Evolutionary conservation across 2,888 invertebrate species (phyloP).

Genomic region (Tholera decimalis): DNA sequence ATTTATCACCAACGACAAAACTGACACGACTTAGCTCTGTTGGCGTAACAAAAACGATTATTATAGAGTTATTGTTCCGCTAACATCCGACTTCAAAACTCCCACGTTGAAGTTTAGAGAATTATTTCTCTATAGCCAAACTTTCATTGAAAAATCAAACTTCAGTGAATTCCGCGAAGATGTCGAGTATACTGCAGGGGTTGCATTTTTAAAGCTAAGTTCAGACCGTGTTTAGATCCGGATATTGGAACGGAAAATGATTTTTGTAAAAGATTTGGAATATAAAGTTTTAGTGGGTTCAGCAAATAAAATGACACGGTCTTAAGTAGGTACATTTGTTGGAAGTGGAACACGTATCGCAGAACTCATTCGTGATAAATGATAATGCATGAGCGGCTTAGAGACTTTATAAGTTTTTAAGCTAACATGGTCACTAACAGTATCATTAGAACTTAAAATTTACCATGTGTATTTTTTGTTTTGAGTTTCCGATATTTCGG

Average conservation of each 20-base stretch:
- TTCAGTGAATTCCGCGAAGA: slow-evolving; percentile 41
- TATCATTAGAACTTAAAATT: too few relatives aligned
- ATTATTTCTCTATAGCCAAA: slow-evolving; percentile 68
- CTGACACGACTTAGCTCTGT: slow-evolving; percentile 41
- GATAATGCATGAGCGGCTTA: too few relatives aligned
- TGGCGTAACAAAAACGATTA: slow-evolving; percentile 59
- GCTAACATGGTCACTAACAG: too few relatives aligned
- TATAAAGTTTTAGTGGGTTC: slow-evolving; percentile 5
- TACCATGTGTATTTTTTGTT: too few relatives aligned
- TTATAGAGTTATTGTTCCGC: slow-evolving; percentile 63
- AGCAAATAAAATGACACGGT: not conserved
- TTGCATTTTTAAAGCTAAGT: slow-evolving; percentile 50
- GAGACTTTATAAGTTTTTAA: too few relatives aligned
- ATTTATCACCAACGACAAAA: slow-evolving; percentile 48
- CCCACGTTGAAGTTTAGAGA: slow-evolving; percentile 60
- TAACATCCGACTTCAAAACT: slow-evolving; percentile 58
- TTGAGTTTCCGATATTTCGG: too few relatives aligned
- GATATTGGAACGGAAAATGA: slow-evolving; percentile 21
- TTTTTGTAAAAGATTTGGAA: slow-evolving; percentile 7
- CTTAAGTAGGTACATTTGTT: not conserved
- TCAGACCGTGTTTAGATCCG: slow-evolving; percentile 11
- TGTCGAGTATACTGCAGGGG: slow-evolving; percentile 30
- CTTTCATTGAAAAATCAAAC: slow-evolving; percentile 73
- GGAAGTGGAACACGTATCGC: not conserved
- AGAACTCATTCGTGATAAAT: not conserved